phyloP scores from a whole-genome alignment of 2,797 vertebrate species.

The Gila robusta region DNA sequence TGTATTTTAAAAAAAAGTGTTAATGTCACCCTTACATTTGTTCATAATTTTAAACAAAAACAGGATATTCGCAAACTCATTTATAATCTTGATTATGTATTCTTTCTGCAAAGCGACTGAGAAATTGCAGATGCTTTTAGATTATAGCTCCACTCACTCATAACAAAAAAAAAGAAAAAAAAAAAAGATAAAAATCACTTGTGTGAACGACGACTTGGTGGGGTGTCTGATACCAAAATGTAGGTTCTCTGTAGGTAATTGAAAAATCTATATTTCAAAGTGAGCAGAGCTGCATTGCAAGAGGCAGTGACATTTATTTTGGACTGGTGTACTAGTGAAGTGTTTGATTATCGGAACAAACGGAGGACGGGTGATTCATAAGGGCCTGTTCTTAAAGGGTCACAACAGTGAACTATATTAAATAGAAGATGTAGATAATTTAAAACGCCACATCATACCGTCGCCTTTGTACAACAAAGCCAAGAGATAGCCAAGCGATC shows the following conservation, averaged over 20 bases:
- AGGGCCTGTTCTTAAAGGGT: slow-evolving; percentile 32
- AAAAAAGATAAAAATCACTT: slow-evolving; percentile 12
- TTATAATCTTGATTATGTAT: slow-evolving; percentile 25
- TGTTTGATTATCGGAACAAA: slow-evolving; percentile 39
- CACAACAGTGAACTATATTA: slow-evolving; percentile 33
- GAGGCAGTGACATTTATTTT: slow-evolving; percentile 58
- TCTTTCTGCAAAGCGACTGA: slow-evolving; percentile 41
- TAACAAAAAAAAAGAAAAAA: background rate
- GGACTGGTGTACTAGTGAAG: slow-evolving; percentile 28
- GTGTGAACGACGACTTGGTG: slow-evolving; percentile 22
- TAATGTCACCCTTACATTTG: background rate
- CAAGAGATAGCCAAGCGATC: slow-evolving; percentile 9
- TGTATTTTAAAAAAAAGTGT: slow-evolving; percentile 11
- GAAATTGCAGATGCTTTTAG: slow-evolving; percentile 22
- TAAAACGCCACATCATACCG: background rate
- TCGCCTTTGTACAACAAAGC: slow-evolving; percentile 22
- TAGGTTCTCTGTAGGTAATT: slow-evolving; percentile 59
- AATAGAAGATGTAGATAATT: slow-evolving; percentile 18
- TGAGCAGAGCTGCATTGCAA: slow-evolving; percentile 53
- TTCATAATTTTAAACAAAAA: background rate
- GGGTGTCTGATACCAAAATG: slow-evolving; percentile 54
- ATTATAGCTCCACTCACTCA: slow-evolving; percentile 12
- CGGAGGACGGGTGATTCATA: background rate
- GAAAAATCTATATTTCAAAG: slow-evolving; percentile 62
- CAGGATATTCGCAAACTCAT: background rate